A percentile compares a stretch with the other conserved stretches of the same genome.
Conservation (phyloP, 2,113 vertebrate species). For the Heliornis fulica region DNA sequence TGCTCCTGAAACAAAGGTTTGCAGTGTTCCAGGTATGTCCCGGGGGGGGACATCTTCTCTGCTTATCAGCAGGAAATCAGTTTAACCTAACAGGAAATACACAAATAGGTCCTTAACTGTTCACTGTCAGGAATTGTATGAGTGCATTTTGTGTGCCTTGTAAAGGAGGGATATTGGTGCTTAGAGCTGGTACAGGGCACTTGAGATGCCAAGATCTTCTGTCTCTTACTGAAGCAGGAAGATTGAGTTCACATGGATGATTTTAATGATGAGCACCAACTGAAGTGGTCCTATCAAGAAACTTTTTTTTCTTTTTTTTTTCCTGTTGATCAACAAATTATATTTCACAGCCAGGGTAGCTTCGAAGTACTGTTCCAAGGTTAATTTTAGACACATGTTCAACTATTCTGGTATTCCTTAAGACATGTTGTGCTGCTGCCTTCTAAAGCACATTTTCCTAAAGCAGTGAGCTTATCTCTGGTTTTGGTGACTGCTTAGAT, state of each 20-base stretch:
- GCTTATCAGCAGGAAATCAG: constrained; percentile 5
- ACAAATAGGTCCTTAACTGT: background rate
- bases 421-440: background rate
- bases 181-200: background rate
- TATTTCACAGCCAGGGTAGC: background rate
- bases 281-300: background rate
- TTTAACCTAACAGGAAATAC: background rate
- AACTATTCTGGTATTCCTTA: background rate
- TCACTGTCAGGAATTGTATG: background rate
- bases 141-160: background rate
- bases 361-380: background rate
- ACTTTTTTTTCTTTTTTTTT: background rate
- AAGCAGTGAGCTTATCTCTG: background rate
- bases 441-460: background rate
- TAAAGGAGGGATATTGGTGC: background rate
- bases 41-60: background rate
- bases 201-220: background rate
- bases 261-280: background rate
- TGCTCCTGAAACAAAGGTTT: background rate
- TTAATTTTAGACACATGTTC: background rate
- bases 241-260: background rate
- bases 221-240: background rate
- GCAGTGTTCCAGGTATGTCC: background rate
- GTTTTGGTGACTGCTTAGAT: background rate
- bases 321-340: background rate